phyloP scores from a whole-genome alignment of 2,113 vertebrate genomes.

The Rhinoptilus africanus region DNA sequence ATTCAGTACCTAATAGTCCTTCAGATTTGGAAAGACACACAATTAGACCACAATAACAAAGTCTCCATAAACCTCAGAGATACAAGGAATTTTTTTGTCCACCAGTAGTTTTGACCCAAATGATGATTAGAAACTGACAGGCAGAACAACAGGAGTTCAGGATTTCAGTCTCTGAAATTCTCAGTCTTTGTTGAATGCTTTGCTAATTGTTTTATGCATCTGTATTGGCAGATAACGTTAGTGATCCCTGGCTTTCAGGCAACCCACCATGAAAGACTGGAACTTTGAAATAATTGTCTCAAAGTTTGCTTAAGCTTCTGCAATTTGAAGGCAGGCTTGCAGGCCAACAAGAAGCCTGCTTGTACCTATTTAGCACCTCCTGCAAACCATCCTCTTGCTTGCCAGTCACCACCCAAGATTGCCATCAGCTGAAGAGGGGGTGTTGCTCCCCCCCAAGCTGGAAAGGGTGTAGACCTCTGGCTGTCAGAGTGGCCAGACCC shows the following conservation, averaged over 20 bases:
- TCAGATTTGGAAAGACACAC: neutral
- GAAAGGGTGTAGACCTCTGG: too few species aligned
- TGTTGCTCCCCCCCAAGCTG: too few species aligned
- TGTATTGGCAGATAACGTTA: neutral
- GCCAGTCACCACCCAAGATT: too few species aligned
- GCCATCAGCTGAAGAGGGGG: too few species aligned
- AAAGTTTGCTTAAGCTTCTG: too few species aligned
- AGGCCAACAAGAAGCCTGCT: too few species aligned
- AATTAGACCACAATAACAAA: neutral
- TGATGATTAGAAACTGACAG: neutral
- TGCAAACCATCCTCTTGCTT: too few species aligned
- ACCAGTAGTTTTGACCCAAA: neutral
- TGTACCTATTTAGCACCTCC: too few species aligned
- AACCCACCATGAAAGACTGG: neutral
- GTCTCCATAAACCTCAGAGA: neutral
- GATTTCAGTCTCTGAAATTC: neutral
- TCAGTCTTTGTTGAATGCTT: neutral
- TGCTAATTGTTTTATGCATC: neutral
- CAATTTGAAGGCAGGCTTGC: too few species aligned
- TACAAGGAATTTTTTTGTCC: neutral
- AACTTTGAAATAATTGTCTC: too few species aligned
- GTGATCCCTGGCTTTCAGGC: neutral
- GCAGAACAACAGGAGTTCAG: fast-evolving
- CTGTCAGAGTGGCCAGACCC: too few species aligned
- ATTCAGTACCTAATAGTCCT: neutral